Base-by-base conservation (phyloP, 2,113 vertebrate species). In the Dinomys branickii region DNA sequence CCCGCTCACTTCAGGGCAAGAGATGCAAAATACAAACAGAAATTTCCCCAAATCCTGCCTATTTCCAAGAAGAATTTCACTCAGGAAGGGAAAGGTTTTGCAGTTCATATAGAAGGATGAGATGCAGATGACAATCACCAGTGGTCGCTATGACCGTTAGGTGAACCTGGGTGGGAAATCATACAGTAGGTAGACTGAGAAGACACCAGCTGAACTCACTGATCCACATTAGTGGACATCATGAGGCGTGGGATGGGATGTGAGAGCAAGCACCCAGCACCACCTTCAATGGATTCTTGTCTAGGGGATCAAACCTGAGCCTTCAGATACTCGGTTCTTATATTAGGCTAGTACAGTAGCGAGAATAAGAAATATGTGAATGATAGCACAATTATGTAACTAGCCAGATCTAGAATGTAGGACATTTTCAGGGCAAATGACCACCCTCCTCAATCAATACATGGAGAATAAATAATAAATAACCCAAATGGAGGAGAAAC, bases 221-320 rank as follows among this genome's bases (percentile, higher is more conserved):
- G 38, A 41, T 6, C 8, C 7, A 7, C 22, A 26, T 83, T 24
- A 52, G 30, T 0, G 44, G 71, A 47, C 5, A 1, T 33, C 11
- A 2, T 0, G 7, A 50, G 20, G 14, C 7, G 7, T 22, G 2
- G 0, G 12, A 5, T 0, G 1, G 33, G 47, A 28, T 12, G 22
- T 16, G 11, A 14, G 75, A 9, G 30, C 13, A 28, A 35, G 38
- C 2, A 35, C 10, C 1, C 16, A 44, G 95, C 13, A 38, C 38
- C n/a, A 10, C 8, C 24, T 33, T 9, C 14, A 1, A 41, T 17
- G 69, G 80, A 59, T 35, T 47, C 61, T 30, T 44, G 71, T 28
- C 35, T n/a, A 14, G 17, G 33, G 65, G n/a, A 30, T 19, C 1
- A 11, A 63, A 67, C 8, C 13, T 87, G 28, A 75, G 13, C 33